Evolutionary conservation across 2,888 invertebrate genomes (phyloP), one percentile per base, ranked within the genome.

Genomic region (Lagria hirta): DNA sequence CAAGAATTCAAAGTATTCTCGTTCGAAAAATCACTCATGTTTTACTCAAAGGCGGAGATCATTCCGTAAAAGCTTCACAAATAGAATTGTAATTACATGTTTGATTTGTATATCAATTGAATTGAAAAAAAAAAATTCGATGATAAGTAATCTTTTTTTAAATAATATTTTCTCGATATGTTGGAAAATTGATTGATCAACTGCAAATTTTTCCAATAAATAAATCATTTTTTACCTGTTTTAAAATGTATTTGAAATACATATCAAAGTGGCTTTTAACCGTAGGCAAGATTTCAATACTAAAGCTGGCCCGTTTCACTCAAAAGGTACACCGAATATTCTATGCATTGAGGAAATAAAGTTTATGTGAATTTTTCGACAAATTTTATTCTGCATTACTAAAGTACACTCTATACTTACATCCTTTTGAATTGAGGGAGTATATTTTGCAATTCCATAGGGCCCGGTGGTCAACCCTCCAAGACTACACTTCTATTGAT

Each of bases 401-500:
- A 40, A 44, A 49, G 48, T 43, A 52, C 36, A 16, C 43, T 49
- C 52, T 42, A 57, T 50, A 58, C 44, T 54, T 28, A 20, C 23
- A 20, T 53, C 52, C 49, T 26, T 18, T 42, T 33, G 32, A 43
- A 44, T 50, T 32, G 50, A 58, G 57, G 58, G 60, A 62, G 64
- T 66, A 65, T 64, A 67, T 66, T 70, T 66, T 62, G 68, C 68
- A 68, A 69, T 69, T 69, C 68, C 64, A 57, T 49, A 42, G 69
- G 66, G 68, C 59, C 52, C 56, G 50, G 59, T 65, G 70, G 69
- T 69, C 69, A 69, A 67, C 61, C 59, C 57, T 56, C 54, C 40
- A 53, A 57, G 62, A 60, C 58, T 58, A 66, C n/a, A n/a, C n/a
- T 68, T 70, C 70, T 70, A 71, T 72, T 72, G 69, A 68, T 72